Base-by-base conservation (phyloP, 2,888 invertebrate species). In the Scaptodrosophila latifasciaeformis region DNA sequence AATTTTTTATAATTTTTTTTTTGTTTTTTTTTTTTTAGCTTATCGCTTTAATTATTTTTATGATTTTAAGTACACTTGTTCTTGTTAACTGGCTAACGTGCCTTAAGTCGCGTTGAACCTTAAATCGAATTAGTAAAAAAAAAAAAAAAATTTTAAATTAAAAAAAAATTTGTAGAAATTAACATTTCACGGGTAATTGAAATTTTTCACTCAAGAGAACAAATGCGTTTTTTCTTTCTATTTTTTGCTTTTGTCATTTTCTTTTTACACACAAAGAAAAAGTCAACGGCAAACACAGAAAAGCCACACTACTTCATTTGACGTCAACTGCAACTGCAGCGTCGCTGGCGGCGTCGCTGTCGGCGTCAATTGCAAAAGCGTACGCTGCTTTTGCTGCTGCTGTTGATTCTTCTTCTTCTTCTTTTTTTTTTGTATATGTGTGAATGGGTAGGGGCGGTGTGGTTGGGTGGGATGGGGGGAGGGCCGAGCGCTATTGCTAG, bases 31-130 rank as follows among this genome's bases (percentile, higher is more conserved):
- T 17, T 54, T 54, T 55, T 21, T 15, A 17, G 10, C 19, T 53
- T 35, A 47, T 56, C 42, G 56, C 42, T 48, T 43, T 56, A 47
- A 56, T 21, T 48, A 40, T 34, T 35, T 19, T 24, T 55, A 43
- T 44, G 24, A 44, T 35, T 37, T 44, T 39, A n/a, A n/a, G n/a
- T n/a, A n/a, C n/a, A n/a, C n/a, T n/a, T n/a, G n/a, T n/a, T n/a
- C n/a, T n/a, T n/a, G n/a, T n/a, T n/a, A n/a, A n/a, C n/a, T n/a
- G n/a, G n/a, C n/a, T n/a, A n/a, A n/a, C n/a, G n/a, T n/a, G n/a
- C n/a, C n/a, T n/a, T n/a, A n/a, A n/a, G n/a, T n/a, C n/a, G n/a
- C n/a, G n/a, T n/a, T n/a, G n/a, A n/a, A n/a, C n/a, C n/a, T n/a
- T n/a, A n/a, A n/a, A n/a, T n/a, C n/a, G n/a, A n/a, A n/a, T n/a